These are phyloP conservation scores for Lepus timidus DNA, from an alignment of 2,113 vertebrate species.

Conservation along the genomic window DNA sequence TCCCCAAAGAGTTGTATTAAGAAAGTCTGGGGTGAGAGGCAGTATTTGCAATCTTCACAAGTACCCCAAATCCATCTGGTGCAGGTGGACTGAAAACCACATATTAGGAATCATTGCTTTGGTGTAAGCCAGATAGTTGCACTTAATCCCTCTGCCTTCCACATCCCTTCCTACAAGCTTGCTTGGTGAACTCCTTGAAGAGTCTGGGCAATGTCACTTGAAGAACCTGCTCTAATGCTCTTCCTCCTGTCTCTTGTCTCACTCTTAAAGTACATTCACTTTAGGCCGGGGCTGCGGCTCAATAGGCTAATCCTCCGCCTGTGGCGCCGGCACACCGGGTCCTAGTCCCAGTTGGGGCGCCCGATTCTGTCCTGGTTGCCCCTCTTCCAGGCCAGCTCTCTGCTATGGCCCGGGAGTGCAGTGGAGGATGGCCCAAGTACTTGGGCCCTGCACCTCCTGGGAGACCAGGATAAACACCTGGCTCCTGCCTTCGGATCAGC, in stretches of 20 bases:
- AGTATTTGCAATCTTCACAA: neutral
- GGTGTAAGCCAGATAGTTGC: neutral
- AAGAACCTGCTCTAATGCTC: neutral
- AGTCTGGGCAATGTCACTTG: neutral
- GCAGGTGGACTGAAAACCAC: neutral
- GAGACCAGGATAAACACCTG: too few species aligned
- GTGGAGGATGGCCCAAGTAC: too few species aligned
- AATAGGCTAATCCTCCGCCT: too few species aligned
- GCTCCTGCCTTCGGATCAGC: too few species aligned
- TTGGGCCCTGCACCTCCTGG: too few species aligned
- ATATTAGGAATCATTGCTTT: neutral
- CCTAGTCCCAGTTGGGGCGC: too few species aligned
- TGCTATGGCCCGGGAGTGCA: too few species aligned
- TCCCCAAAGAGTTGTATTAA: slow-evolving; percentile 6
- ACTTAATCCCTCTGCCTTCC: neutral
- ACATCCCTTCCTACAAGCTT: neutral
- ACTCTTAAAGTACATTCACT: neutral
- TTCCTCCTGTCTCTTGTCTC: neutral
- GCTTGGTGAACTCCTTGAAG: neutral
- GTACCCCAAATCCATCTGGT: neutral
- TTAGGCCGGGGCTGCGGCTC: too few species aligned
- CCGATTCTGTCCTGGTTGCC: too few species aligned
- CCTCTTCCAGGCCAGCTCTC: too few species aligned
- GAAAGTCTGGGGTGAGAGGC: neutral
- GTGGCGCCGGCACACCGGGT: too few species aligned